Conservation (phyloP, 2,113 vertebrate species). For the Rhinogobius similis region DNA sequence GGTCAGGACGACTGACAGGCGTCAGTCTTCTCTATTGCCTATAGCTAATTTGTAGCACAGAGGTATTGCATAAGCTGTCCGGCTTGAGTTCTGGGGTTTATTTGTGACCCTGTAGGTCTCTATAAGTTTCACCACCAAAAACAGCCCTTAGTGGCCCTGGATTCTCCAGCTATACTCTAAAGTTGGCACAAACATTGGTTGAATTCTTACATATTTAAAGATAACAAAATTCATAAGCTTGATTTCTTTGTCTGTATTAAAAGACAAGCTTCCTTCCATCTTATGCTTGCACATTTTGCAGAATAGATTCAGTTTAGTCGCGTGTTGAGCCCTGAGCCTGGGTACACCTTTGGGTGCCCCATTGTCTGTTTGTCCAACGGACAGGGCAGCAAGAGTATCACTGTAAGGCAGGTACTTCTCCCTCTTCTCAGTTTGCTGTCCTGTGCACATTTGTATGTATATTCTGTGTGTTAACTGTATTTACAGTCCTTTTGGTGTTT, state of each 20-base stretch:
- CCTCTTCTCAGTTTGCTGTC: conserved; percentile 24
- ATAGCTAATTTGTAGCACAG: neutral
- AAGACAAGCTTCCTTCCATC: neutral
- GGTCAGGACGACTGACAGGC: neutral
- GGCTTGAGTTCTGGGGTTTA: neutral
- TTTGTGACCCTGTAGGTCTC: neutral
- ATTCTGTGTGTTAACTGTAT: conserved; percentile 35
- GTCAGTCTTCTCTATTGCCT: neutral
- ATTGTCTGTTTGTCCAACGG: neutral
- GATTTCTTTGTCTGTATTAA: neutral
- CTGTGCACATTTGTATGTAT: conserved; percentile 26
- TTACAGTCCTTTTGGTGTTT: conserved; percentile 34
- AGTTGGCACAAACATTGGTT: no score
- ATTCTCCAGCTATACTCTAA: no score
- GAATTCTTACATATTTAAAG: no score
- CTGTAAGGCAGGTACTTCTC: conserved; percentile 11
- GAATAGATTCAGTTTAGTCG: neutral
- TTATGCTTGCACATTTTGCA: neutral
- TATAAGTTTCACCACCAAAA: neutral
- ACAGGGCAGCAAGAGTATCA: neutral
- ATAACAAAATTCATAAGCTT: neutral
- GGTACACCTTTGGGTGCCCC: neutral
- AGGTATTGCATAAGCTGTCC: neutral
- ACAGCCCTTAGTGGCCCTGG: neutral
- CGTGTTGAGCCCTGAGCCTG: neutral